Evolutionary conservation across 2,113 vertebrate species (phyloP), one percentile per base, ranked within the genome.

Genomic region (Neodon shergylaensis): DNA sequence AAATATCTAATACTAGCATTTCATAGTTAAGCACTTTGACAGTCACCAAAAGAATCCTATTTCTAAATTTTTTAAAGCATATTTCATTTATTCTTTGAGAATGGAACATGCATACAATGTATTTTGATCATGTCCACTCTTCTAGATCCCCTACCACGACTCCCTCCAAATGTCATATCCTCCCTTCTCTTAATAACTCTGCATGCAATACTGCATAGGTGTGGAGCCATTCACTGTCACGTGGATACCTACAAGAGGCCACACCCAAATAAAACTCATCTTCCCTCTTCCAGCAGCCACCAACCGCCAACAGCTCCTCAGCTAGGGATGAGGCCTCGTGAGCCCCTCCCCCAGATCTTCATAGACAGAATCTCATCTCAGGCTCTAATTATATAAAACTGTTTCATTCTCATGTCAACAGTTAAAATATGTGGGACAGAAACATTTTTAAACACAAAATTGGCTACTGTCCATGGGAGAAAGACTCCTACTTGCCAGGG

Each of bases 301-400:
- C 36, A 83, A 63, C n/a, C 31, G 24, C 81, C 81, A 84, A 63
- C 8, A 44, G 61, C 14, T 28, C 58, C n/a, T 84, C 58, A 44
- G n/a, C 61, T 65, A 65, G 26, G 52, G 16, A 28, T 65, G 6
- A 6, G 26, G 26, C 7, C 61, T 44, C 19, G 26, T 21, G 39
- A 84, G 2, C 61, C 39, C 61, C 61, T 44, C 81, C 36, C n/a
- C 63, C 54, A 58, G 21, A 58, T 14, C 49, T 87, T 85, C 39
- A 33, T 70, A 92, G 66, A 87, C 4, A 92, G 52, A 95, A 65
- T 90, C 33, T 84, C 58, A 65, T 84, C n/a, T 42, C 79, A 28
- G 24, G 22, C n/a, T 93, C n/a, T 93, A 65, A 63, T 63, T 28
- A 73, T 61, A 94, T 77, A 93, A 93, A 93, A 83, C 42, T 92